phyloP scores from a whole-genome alignment of 2,888 invertebrate genomes.

The Crepidodera aurea region DNA sequence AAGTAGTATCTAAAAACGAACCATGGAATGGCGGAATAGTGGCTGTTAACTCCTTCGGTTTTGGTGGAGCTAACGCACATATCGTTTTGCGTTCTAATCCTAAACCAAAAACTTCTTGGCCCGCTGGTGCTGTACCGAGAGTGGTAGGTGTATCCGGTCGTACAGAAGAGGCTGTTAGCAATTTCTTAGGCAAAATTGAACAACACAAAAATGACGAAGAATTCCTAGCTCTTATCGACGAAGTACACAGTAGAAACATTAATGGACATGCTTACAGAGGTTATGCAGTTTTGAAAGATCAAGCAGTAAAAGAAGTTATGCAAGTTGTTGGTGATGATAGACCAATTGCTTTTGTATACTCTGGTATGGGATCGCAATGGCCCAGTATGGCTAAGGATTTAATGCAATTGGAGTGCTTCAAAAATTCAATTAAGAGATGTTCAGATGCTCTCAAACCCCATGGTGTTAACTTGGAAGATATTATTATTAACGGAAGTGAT shows the following conservation, averaged over 20 bases:
- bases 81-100: constrained; percentile 83
- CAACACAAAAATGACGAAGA: constrained; percentile 73
- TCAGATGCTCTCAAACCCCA: constrained; percentile 80
- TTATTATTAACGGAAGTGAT: constrained; percentile 80
- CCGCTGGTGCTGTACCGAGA: constrained; percentile 69
- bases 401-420: constrained; percentile 84
- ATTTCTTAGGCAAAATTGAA: constrained; percentile 71
- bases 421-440: constrained; percentile 77
- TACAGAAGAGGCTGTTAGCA: constrained; percentile 79
- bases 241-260: constrained; percentile 75
- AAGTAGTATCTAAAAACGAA: constrained; percentile 84
- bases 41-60: constrained; percentile 96
- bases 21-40: constrained; percentile 92
- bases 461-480: constrained; percentile 82
- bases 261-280: constrained; percentile 83
- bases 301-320: constrained; percentile 63
- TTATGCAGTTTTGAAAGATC: constrained; percentile 74
- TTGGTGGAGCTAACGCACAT: constrained; percentile 98
- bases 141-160: constrained; percentile 84
- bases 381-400: constrained; percentile 91
- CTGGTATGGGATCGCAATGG: constrained; percentile 99
- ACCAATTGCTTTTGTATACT: constrained; percentile 94
- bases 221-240: constrained; percentile 79
- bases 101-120: constrained; percentile 69
- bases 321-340: constrained; percentile 68